Conservation (phyloP, 2,113 vertebrate genomes). For the Australoheros scitulus region DNA sequence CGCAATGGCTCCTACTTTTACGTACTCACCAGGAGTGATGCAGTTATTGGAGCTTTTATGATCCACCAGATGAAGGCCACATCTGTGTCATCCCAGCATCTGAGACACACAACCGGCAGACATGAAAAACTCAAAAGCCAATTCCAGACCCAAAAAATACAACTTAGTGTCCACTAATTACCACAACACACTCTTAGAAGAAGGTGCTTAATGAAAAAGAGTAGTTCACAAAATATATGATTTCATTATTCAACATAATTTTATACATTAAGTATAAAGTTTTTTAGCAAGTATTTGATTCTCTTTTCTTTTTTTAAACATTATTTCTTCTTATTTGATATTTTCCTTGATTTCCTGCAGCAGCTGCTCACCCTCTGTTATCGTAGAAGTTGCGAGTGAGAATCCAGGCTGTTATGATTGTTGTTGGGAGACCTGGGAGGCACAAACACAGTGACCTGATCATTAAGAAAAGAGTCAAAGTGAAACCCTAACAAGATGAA, state of each 20-base stretch:
- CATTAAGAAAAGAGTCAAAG: neutral
- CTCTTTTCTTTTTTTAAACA: neutral
- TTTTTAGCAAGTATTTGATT: neutral
- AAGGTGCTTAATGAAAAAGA: too few relatives aligned
- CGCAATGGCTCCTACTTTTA: neutral
- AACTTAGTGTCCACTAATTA: neutral
- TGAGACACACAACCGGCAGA: slow-evolving; percentile 41
- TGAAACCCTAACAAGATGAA: neutral
- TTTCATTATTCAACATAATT: neutral
- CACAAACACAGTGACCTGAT: neutral
- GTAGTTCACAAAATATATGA: neutral
- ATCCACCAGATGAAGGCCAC: slow-evolving; percentile 81
- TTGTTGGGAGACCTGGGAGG: slow-evolving; percentile 73
- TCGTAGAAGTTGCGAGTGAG: slow-evolving; percentile 75
- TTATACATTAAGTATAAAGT: too few relatives aligned
- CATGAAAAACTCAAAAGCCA: neutral
- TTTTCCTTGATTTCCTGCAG: neutral
- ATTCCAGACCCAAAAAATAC: neutral
- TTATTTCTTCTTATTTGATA: neutral
- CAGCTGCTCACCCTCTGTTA: slow-evolving; percentile 73
- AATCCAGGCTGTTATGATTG: slow-evolving; percentile 77
- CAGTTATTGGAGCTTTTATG: slow-evolving; percentile 81
- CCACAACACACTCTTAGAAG: too few relatives aligned
- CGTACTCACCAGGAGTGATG: slow-evolving; percentile 78
- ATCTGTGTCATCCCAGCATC: slow-evolving; percentile 84